These are phyloP conservation scores for Gastrophysa polygoni DNA, from an alignment of 2,888 invertebrate species.

Conservation along the genomic window DNA sequence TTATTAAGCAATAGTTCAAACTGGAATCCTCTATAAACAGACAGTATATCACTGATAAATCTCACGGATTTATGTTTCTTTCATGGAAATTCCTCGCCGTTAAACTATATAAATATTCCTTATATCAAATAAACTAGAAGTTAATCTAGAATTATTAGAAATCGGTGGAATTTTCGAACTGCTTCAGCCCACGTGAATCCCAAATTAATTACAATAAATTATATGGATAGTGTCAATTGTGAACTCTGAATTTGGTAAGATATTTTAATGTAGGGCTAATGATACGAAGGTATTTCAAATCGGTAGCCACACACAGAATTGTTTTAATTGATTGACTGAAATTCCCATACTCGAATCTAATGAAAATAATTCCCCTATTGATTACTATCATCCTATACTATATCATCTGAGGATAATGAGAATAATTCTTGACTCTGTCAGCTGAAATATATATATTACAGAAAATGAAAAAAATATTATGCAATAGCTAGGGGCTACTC, in stretches of 20 bases:
- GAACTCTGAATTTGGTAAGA: slow-evolving; percentile 13
- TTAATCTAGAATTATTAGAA: slow-evolving; percentile 29
- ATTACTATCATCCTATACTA: too few relatives aligned
- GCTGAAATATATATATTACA: too few relatives aligned
- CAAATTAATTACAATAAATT: slow-evolving; percentile 26
- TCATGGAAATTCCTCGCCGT: slow-evolving; percentile 28
- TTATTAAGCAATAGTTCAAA: slow-evolving; percentile 8
- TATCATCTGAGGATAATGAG: too few relatives aligned
- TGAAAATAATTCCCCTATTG: too few relatives aligned
- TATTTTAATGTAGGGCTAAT: slow-evolving; percentile 14
- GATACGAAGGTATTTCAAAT: background rate
- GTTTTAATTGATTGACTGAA: background rate
- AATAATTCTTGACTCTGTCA: too few relatives aligned
- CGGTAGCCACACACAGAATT: background rate
- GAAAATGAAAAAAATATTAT: too few relatives aligned
- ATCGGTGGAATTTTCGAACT: slow-evolving; percentile 25
- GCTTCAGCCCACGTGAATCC: slow-evolving; percentile 16
- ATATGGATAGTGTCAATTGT: slow-evolving; percentile 6
- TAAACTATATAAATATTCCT: slow-evolving; percentile 25
- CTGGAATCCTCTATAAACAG: slow-evolving; percentile 19
- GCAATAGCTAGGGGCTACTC: too few relatives aligned
- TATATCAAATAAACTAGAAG: slow-evolving; percentile 18
- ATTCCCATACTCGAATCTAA: too few relatives aligned
- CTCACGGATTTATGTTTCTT: slow-evolving; percentile 26
- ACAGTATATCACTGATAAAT: slow-evolving; percentile 21